Evolutionary conservation across 1,140 invertebrate genomes (phyloP), one percentile per base, ranked within the genome.

Genomic region (Brachionus manjavacas): DNA sequence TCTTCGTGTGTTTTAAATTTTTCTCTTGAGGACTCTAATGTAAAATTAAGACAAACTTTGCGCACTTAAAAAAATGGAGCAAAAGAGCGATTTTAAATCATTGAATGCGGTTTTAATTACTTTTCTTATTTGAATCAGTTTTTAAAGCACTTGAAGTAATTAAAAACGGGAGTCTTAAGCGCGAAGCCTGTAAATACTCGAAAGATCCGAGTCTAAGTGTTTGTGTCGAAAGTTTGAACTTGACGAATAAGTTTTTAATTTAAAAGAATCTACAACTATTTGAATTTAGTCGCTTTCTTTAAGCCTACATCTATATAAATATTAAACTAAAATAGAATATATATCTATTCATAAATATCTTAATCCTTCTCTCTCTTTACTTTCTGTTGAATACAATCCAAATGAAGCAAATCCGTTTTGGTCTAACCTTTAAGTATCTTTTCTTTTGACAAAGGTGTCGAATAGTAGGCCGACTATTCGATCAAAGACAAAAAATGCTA

Each of bases 381-480:
- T 68, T 16, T 68, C 25, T 68, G 31, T 28, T 43, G 31, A 72
- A 72, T 41, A 72, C 68, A 72, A 72, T 72, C 41, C 41, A 72
- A 72, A 72, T 72, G 31, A 72, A 72, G 31, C 68, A 72, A 72
- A 72, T 72, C 68, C 68, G 68, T 72, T 43, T 39, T 72, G 66
- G 25, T 16, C 25, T 68, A 72, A 72, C 68, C 68, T 72, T 72
- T 72, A 72, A 23, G 31, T 72, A 39, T 39, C 25, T 68, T 68
- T 68, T 68, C 25, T 68, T 68, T 60, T 60, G 52, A 60, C 52
- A 60, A 60, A 60, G 52, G 52, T 60, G 52, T 60, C 52, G 52
- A 20, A 60, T 60, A 23, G 2, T 60, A 60, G 52, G 52, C 52
- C 52, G 52, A 60, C 25, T 60, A 23, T 23, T 60, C 52, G 52